A percentile compares a stretch with the other conserved stretches of the same genome.
Conservation (phyloP, 2,888 invertebrate species). For the Panopea generosa region DNA sequence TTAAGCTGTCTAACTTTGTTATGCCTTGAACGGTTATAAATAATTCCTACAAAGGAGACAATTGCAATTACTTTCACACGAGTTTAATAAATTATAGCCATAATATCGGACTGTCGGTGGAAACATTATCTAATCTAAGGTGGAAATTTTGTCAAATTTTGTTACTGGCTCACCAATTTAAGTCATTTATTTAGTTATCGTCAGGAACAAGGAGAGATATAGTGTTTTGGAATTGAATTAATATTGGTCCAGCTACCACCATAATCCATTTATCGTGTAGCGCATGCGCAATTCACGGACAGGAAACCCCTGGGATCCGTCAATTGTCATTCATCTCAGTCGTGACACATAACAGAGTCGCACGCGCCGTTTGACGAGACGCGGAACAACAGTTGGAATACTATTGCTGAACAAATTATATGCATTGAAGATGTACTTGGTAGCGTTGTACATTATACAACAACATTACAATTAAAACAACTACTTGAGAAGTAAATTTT, state of each 20-base stretch:
- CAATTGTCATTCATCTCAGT: constrained; percentile 67
- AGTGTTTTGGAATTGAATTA: constrained; percentile 79
- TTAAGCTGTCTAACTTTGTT: constrained; percentile 73
- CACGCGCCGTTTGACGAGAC: too few relatives aligned
- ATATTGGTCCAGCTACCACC: constrained; percentile 69
- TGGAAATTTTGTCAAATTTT: constrained; percentile 77
- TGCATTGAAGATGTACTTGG: too few relatives aligned
- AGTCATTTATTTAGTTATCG: constrained; percentile 75
- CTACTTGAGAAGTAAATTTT: too few relatives aligned
- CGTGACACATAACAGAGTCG: constrained; percentile 61
- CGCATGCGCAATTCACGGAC: constrained; percentile 68
- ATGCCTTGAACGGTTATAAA: constrained; percentile 72
- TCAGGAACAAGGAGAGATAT: constrained; percentile 67
- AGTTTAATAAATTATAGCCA: constrained; percentile 74
- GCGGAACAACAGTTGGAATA: too few relatives aligned
- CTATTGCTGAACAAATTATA: too few relatives aligned
- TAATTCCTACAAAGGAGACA: constrained; percentile 77
- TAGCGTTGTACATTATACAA: too few relatives aligned
- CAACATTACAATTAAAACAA: too few relatives aligned
- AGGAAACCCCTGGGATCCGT: constrained; percentile 66
- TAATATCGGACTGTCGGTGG: constrained; percentile 73
- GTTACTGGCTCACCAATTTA: constrained; percentile 73
- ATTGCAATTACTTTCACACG: constrained; percentile 78
- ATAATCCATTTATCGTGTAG: constrained; percentile 70
- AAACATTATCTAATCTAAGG: constrained; percentile 71